Conservation (phyloP, 2,113 vertebrate genomes). For the Setophaga coronata region DNA sequence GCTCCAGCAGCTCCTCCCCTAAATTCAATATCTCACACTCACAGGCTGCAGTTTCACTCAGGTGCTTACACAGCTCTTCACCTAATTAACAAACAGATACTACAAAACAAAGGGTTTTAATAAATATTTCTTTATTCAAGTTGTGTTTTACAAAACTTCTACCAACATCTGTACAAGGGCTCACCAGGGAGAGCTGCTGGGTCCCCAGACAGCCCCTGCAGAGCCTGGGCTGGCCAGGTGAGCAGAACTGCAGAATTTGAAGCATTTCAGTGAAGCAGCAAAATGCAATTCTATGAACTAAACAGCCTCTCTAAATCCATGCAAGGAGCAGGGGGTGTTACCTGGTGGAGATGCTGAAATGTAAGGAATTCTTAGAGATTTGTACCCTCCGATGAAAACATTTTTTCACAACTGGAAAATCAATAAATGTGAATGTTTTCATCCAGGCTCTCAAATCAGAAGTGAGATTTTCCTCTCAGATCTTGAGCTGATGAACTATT, state of each 20-base stretch:
- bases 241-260: accelerated
- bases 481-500: neutral
- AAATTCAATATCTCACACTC: accelerated
- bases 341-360: neutral
- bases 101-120: neutral
- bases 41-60: neutral
- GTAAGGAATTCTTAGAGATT: neutral
- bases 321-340: neutral
- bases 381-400: neutral
- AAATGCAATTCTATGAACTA: neutral
- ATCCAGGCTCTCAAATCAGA: neutral
- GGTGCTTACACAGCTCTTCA: neutral
- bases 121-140: conserved; percentile 41
- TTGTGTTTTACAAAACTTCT: neutral
- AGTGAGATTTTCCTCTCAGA: neutral
- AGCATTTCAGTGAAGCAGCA: neutral
- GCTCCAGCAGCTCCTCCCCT: neutral
- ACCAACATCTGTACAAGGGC: neutral
- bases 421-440: neutral
- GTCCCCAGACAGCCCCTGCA: neutral
- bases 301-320: neutral
- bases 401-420: neutral
- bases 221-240: neutral
- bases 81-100: neutral
- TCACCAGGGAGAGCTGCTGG: neutral